phyloP scores from a whole-genome alignment of 1,140 invertebrate species.

The Tenebrio molitor region DNA sequence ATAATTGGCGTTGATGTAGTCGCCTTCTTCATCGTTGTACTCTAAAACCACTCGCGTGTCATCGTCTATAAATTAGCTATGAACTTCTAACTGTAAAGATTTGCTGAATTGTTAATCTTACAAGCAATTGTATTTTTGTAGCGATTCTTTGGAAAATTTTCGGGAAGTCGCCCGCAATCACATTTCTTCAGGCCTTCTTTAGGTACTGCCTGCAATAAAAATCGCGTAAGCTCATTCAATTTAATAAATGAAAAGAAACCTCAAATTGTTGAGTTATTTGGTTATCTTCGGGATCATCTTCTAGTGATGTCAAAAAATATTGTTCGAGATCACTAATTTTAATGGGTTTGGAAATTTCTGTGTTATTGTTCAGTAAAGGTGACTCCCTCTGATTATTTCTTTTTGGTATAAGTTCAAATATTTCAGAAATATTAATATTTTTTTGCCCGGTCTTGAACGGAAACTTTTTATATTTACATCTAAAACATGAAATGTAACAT shows the following conservation, averaged over 20 bases:
- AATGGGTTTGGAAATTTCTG: neutral
- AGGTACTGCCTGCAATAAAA: neutral
- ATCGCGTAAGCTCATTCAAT: neutral
- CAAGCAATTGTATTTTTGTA: constrained; percentile 3
- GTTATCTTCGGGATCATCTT: neutral
- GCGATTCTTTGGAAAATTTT: neutral
- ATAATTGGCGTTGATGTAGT: constrained; percentile 53
- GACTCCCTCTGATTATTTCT: too few relatives aligned
- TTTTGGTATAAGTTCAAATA: too few relatives aligned
- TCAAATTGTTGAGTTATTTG: neutral
- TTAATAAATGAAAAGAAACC: neutral
- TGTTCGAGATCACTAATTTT: neutral
- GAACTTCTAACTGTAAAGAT: neutral
- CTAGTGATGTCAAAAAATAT: neutral
- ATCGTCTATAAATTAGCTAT: neutral
- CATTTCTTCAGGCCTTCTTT: too few relatives aligned
- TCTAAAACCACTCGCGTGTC: neutral
- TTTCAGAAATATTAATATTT: too few relatives aligned
- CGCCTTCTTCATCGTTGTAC: neutral
- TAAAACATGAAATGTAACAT: too few relatives aligned
- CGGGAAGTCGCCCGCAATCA: too few relatives aligned
- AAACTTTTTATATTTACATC: too few relatives aligned
- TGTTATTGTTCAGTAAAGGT: too few relatives aligned
- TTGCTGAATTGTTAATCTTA: neutral
- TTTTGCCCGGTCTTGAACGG: too few relatives aligned